Evolutionary conservation across 2,888 invertebrate genomes (phyloP).

Genomic region (Lasioglossum pauxillum): DNA sequence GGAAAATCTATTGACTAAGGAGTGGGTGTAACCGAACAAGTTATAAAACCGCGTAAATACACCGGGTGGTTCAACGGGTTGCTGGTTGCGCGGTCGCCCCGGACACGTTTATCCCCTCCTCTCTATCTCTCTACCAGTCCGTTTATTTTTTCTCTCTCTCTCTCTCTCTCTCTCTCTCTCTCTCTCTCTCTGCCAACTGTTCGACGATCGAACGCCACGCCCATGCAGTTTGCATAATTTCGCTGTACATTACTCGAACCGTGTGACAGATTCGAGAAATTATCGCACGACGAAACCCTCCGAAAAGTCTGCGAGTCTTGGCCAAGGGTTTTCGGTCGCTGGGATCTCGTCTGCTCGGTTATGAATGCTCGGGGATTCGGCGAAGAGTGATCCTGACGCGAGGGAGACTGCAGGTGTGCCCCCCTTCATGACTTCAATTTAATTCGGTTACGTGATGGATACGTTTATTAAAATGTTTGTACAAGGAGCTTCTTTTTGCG

Average conservation of each 20-base stretch:
- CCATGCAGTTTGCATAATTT: slow-evolving; percentile 59
- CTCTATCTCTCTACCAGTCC: not conserved
- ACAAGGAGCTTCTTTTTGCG: not conserved
- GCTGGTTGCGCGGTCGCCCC: not conserved
- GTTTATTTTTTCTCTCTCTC: not conserved
- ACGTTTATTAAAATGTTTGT: not conserved
- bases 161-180: slow-evolving; percentile 12
- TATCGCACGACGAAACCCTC: slow-evolving; percentile 27
- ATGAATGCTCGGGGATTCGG: not conserved
- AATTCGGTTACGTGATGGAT: not conserved
- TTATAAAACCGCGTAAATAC: slow-evolving; percentile 58
- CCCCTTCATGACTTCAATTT: not conserved
- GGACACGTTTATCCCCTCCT: slow-evolving; percentile 24
- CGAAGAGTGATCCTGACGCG: not conserved
- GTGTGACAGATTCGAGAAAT: slow-evolving; percentile 55
- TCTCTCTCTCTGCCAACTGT: slow-evolving; percentile 13
- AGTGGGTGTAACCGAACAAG: slow-evolving; percentile 57
- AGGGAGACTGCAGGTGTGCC: not conserved
- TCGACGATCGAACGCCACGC: slow-evolving; percentile 55
- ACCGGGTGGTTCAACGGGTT: slow-evolving; percentile 12
- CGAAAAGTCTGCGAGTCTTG: not conserved
- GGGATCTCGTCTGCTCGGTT: not conserved
- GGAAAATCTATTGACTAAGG: slow-evolving; percentile 62
- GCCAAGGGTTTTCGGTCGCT: slow-evolving; percentile 10
- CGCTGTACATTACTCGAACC: slow-evolving; percentile 50